Base-by-base conservation (phyloP, 2,113 vertebrate species). In the Aegotheles bennettii region DNA sequence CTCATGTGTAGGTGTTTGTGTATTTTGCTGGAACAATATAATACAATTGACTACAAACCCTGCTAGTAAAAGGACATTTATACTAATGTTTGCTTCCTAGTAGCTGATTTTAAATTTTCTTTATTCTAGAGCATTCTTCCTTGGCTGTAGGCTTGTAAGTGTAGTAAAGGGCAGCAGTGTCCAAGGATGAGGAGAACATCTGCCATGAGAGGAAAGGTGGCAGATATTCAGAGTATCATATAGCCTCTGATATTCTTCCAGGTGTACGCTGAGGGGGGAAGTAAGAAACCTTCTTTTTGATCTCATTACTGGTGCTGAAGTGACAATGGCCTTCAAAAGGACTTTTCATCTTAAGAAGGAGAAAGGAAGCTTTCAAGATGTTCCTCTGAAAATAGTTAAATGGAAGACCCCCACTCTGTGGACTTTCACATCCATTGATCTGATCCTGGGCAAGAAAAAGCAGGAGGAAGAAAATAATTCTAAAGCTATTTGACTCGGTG, bases 321-420 rank as follows among this genome's bases (percentile, higher is more conserved):
- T 68, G 60, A 51, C 85, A 86, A 21, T 50, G 48, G 56, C 78
- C 31, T 91, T 94, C 83, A 94, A 78, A 95, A 88, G 56, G 60
- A 35, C 60, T 84, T 95, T 90, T 93, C 79, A 89, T 93, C 92
- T 86, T 74, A 51, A 78, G 81, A 74, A 67, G 35, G 40, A 88
- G 80, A 88, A 70, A 71, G 35, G 12, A 76, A 69, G 67, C 73
- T 94, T 93, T 90, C 80, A 93, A 94, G 80, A 33, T 74, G 45
- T 60, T 94, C 31, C n/a, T 78, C 76, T 84, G 79, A 90, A 88
- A 84, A 90, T 13, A 85, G 75, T 77, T 76, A 85, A 94, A 84
- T 89, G 71, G 87, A 81, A 77, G 75, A 69, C 38, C 74, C 48
- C 16, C 11, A 47, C 64, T 38, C 50, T 83, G 4, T 38, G 31